Percentiles rank a stretch among this genome's conserved stretches.
Evolutionary conservation across 2,888 invertebrate species (phyloP).

Genomic region (Euphydryas editha): DNA sequence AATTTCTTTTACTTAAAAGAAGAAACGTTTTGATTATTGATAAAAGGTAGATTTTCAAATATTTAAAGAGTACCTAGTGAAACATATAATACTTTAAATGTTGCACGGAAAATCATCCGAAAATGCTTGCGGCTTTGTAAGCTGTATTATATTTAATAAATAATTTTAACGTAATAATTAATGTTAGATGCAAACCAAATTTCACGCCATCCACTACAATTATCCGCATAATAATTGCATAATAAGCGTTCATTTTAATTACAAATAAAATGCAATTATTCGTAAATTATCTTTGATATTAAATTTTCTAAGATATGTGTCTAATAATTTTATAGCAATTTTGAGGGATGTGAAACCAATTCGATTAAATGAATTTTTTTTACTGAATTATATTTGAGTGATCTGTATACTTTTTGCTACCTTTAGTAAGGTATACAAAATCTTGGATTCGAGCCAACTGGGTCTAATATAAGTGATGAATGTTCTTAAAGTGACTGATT

Average conservation of each 20-base stretch:
- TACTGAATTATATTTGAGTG: not conserved
- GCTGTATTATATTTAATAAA: conserved; percentile 3
- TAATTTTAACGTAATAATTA: conserved; percentile 17
- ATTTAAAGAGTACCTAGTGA: no score
- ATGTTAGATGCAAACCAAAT: conserved; percentile 16
- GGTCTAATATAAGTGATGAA: not conserved
- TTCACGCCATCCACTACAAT: conserved; percentile 17
- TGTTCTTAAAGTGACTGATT: not conserved
- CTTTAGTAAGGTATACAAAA: not conserved
- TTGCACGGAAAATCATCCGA: not conserved
- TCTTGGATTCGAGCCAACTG: not conserved
- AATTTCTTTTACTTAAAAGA: no score
- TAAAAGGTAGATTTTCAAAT: not conserved
- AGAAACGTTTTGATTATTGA: no score
- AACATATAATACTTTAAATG: no score
- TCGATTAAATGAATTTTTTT: not conserved
- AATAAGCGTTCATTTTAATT: conserved; percentile 8
- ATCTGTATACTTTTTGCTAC: not conserved
- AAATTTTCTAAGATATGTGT: conserved; percentile 2
- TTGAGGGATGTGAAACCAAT: not conserved
- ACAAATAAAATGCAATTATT: conserved; percentile 9
- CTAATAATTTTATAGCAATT: not conserved
- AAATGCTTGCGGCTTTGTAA: conserved; percentile 6
- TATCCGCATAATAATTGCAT: conserved; percentile 18
- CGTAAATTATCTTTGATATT: not conserved